phyloP scores from a whole-genome alignment of 2,797 vertebrate genomes.

The Pseudochirops corinnae region DNA sequence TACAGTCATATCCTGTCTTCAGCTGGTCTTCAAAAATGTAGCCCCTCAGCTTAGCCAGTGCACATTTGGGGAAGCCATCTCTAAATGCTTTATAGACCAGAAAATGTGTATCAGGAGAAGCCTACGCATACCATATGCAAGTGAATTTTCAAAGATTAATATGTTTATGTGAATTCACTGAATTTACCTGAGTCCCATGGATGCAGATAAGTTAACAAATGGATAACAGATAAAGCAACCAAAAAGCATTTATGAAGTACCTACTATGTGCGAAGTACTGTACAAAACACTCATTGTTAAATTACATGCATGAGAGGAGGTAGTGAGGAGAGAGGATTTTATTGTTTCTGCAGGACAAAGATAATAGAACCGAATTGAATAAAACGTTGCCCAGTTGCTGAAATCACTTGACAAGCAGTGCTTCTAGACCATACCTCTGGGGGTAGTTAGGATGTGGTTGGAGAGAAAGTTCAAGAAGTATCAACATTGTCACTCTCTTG shows the following conservation, averaged over 20 bases:
- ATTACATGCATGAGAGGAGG: not conserved
- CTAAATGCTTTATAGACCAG: not conserved
- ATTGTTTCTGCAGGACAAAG: constrained; percentile 4
- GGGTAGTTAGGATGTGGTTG: constrained; percentile 12
- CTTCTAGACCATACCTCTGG: constrained; percentile 27
- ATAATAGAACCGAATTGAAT: constrained; percentile 14
- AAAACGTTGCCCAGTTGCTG: not conserved
- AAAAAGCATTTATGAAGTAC: not conserved
- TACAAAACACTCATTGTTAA: not conserved
- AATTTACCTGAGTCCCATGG: constrained; percentile 1
- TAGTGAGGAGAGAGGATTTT: not conserved
- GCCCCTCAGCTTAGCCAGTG: not conserved
- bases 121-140: not conserved
- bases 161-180: not conserved
- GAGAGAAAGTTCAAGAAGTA: constrained; percentile 22
- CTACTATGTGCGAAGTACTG: not conserved
- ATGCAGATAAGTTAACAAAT: not conserved
- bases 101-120: not conserved
- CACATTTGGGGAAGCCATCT: not conserved
- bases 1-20: not conserved
- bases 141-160: constrained; percentile 7
- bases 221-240: not conserved
- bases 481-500: not conserved
- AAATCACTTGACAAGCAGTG: not conserved
- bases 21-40: not conserved